A percentile compares a stretch with the other conserved stretches of the same genome.
phyloP scores from a whole-genome alignment of 2,113 vertebrate species.

The Chloropsis hardwickii region DNA sequence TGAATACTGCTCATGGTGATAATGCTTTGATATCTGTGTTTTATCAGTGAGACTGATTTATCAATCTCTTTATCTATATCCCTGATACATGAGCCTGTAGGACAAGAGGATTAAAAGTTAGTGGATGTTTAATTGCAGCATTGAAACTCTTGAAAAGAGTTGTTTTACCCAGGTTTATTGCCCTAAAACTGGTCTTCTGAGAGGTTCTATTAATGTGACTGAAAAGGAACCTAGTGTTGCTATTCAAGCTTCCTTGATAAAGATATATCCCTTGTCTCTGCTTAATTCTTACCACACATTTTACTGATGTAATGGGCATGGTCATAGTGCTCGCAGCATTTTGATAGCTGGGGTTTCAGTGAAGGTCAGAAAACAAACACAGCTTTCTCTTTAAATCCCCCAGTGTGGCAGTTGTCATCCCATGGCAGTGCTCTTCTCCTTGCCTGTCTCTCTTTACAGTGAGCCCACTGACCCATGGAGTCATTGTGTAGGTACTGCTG shows the following conservation, averaged over 20 bases:
- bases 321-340: neutral
- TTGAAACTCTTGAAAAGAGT: neutral
- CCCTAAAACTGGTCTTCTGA: neutral
- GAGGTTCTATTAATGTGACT: accelerated
- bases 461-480: neutral
- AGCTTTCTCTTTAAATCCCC: neutral
- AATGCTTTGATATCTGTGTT: neutral
- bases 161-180: neutral
- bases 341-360: neutral
- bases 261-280: neutral
- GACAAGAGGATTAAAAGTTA: neutral
- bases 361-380: neutral
- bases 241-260: neutral
- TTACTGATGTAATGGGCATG: neutral
- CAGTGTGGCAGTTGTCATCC: neutral
- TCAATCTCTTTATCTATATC: neutral
- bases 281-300: neutral
- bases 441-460: neutral
- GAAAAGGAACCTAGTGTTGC: neutral
- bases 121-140: neutral
- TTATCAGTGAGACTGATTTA: neutral
- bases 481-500: neutral
- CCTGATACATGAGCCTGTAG: neutral
- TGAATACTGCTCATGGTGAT: neutral
- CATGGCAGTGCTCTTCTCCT: neutral